Percentiles rank a stretch among this genome's conserved stretches.
Conservation (phyloP, 2,888 invertebrate species). For the Yponomeuta plumbellus region DNA sequence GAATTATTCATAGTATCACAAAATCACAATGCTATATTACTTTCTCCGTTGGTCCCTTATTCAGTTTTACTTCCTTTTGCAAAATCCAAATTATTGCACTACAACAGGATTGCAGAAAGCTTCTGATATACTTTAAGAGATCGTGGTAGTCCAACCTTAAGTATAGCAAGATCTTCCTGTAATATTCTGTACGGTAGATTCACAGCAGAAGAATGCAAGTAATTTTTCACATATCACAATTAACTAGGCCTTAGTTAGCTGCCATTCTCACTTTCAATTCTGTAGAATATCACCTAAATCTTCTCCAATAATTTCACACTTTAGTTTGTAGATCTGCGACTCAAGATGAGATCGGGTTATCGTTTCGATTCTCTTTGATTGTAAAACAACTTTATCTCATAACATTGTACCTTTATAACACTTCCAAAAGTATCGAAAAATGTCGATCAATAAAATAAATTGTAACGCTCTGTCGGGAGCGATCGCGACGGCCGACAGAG, state of each 20-base stretch:
- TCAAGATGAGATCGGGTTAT: slow-evolving; percentile 17
- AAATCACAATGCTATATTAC: not conserved
- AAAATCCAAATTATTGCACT: not conserved
- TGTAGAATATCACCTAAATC: slow-evolving; percentile 9
- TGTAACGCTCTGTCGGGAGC: not conserved
- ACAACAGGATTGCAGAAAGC: not conserved
- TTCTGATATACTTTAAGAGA: no score
- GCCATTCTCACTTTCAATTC: not conserved
- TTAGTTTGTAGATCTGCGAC: not conserved
- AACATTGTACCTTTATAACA: not conserved
- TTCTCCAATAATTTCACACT: slow-evolving; percentile 14
- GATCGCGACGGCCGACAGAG: not conserved
- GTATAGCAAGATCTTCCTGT: no score
- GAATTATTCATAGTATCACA: not conserved
- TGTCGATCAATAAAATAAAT: not conserved
- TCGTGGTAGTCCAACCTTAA: not conserved
- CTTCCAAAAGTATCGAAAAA: not conserved
- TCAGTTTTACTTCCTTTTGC: not conserved
- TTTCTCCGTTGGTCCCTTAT: not conserved
- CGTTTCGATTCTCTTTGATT: slow-evolving; percentile 4
- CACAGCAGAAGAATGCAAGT: slow-evolving; percentile 6
- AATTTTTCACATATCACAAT: slow-evolving; percentile 4
- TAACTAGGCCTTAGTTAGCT: not conserved
- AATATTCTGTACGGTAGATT: not conserved
- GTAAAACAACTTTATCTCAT: not conserved